Evolutionary conservation across 2,797 vertebrate species (phyloP), one percentile per base, ranked within the genome.

Genomic region (Halcyon smyrnensis): DNA sequence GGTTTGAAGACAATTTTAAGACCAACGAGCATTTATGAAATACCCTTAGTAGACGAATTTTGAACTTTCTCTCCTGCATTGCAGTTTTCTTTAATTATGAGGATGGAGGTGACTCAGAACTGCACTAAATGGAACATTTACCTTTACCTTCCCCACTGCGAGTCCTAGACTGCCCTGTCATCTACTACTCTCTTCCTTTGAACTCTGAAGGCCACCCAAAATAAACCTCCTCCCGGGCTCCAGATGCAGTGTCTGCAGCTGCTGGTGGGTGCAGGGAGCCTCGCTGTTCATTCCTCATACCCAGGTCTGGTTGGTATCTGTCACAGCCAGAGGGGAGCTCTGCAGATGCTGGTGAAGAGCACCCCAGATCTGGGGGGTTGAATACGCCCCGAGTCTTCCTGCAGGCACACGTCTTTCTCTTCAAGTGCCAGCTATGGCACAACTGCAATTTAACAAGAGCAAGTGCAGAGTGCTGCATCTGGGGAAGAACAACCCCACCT

Each of bases 321-420:
- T 41, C 18, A 25, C 39, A 65, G 34, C 64, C 4, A 8, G 23
- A 51, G 53, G 19, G 7, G 24, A 86, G 16, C 30, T 78, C 68
- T 60, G 73, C 20, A 13, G 68, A 6, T 20, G 32, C 53, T 59
- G 12, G 36, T 1, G 1, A 41, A 34, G 21, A 62, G 11, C 11
- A 51, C 37, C 51, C 11, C 11, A 45, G 3, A 54, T 69, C 25
- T 46, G 36, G n/a, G 12, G 7, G 2, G 36, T 36, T 28, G 27
- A 53, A 14, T 18, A 11, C 4, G 2, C 12, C 27, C 15, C 0
- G 0, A 21, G 21, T 23, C 34, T 84, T 43, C 15, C 59, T 37
- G 7, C 17, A 54, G 19, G 37, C 57, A 32, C 7, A 9, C 0
- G 0, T 24, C 13, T 20, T 87, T 24, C 5, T 32, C 21, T 68